Base-by-base conservation (phyloP, 2,797 vertebrate genomes). In the Tachyglossus aculeatus region DNA sequence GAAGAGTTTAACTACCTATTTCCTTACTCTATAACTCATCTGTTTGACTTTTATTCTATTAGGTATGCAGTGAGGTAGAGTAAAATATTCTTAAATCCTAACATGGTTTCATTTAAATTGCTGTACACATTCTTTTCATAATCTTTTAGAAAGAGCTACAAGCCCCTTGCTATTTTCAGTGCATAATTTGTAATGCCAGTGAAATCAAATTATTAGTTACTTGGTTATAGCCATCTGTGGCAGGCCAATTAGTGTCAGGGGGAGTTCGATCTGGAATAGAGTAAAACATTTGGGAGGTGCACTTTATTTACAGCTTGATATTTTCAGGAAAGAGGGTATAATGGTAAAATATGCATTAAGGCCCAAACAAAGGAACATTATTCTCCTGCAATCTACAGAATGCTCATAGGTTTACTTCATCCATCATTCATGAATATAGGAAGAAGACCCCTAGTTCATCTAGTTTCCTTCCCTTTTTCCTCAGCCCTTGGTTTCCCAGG, bases 281-380 rank as follows among this genome's bases (percentile, higher is more conserved):
- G 39, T 41, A 47, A 56, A 72, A 58, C 27, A 74, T 32, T 68
- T 73, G 64, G 36, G 55, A 75, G 47, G 37, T 48, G 59, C 36
- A 41, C 36, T 71, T 77, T 77, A 79, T 85, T 83, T 72, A 79
- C 70, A 81, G 68, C 58, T 59, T 69, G 40, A 54, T 84, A 67
- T 84, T 84, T 74, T 74, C 66, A 58, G 58, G 54, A n/a, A n/a
- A n/a, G n/a, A n/a, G 60, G 71, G 43, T 39, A 52, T 36, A 36
- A 65, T 67, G 77, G 67, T 67, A 81, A 74, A 81, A 66, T n/a
- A n/a, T 27, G 51, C 36, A n/a, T 60, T 65, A 73, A 81, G 52
- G 40, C 51, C 25, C 29, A 53, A 47, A 5, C 43, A 22, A 21
- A 43, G 19, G 6, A 43, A 43, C 13, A 2, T 70, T 75, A 55